These are phyloP conservation scores for Heteronetta atricapilla DNA, from an alignment of 2,113 vertebrate species.

Conservation along the genomic window DNA sequence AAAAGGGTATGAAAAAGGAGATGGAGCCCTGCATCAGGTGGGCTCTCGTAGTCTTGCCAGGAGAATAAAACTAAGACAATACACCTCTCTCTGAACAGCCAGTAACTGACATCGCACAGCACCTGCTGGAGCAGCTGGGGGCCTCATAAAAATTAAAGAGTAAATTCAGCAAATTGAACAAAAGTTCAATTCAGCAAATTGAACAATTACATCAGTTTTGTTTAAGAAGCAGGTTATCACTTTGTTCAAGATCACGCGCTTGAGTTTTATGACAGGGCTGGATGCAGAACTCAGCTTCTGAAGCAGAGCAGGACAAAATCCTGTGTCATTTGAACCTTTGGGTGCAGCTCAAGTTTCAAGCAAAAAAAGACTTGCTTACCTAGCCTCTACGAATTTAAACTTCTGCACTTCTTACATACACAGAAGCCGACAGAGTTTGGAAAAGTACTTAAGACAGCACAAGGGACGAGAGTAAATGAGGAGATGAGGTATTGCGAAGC, in stretches of 20 bases:
- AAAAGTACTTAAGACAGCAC: neutral
- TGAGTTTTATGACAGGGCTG: neutral
- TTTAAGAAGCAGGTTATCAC: neutral
- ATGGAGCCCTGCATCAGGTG: neutral
- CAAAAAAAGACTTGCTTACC: neutral
- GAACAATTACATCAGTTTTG: neutral
- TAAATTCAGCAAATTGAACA: neutral
- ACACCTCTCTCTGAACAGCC: accelerated
- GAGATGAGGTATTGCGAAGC: neutral
- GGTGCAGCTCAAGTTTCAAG: neutral
- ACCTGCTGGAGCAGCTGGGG: neutral
- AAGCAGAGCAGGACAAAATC: neutral
- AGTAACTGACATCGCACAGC: neutral
- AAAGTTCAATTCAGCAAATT: neutral
- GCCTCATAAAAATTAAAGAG: neutral
- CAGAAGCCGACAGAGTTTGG: neutral
- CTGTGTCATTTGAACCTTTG: neutral
- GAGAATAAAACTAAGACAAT: neutral
- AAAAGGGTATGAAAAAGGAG: neutral
- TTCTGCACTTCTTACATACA: neutral
- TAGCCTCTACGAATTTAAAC: neutral
- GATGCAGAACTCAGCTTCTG: neutral
- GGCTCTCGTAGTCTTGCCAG: neutral
- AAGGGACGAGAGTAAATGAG: neutral
- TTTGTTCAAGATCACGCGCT: neutral